Base-by-base conservation (phyloP, 2,797 vertebrate species). In the Phyllotis vaccarum region DNA sequence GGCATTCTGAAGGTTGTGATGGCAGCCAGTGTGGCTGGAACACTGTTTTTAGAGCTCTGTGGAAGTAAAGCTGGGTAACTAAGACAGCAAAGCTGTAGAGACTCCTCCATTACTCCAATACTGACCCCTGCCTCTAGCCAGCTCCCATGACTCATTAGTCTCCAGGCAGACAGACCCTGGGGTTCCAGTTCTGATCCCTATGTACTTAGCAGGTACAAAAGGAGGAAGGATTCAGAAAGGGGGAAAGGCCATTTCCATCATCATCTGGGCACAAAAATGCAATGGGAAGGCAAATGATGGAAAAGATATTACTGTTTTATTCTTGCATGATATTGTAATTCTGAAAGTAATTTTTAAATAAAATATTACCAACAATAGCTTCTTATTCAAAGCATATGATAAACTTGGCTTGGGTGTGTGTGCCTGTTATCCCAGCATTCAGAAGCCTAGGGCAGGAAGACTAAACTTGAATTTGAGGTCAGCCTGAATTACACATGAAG, bases 271-370 rank as follows among this genome's bases (percentile, higher is more conserved):
- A 49, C 31, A 72, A 31, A 92, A 78, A 78, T 74, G 31, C 1
- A 24, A 4, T 19, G 5, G 90, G 83, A 92, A 90, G n/a, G 2
- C 10, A 64, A 87, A 72, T 46, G 31, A 11, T 14, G 56, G n/a
- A 37, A 13, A 46, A 43, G 29, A 29, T 31, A 56, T 74, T 72
- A 3, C 37, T 66, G 37, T 86, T 75, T 64, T 90, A 9, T 62
- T 81, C 56, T 89, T 75, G 31, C 64, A 72, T 11, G n/a, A 94
- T 52, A 68, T 60, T 70, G 13, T 46, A 60, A 86, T 37, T 72
- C 21, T 72, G 12, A 93, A 81, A 49, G 60, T 66, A 72, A 60
- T 91, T 96, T 96, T 54, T 66, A 92, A 96, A 81, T 78, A 82
- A 95, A 89, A 94, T 66, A 37, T 52, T 56, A 64, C 29, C 40